phyloP scores from a whole-genome alignment of 2,113 vertebrate species.

The Notarius quadriscutis region DNA sequence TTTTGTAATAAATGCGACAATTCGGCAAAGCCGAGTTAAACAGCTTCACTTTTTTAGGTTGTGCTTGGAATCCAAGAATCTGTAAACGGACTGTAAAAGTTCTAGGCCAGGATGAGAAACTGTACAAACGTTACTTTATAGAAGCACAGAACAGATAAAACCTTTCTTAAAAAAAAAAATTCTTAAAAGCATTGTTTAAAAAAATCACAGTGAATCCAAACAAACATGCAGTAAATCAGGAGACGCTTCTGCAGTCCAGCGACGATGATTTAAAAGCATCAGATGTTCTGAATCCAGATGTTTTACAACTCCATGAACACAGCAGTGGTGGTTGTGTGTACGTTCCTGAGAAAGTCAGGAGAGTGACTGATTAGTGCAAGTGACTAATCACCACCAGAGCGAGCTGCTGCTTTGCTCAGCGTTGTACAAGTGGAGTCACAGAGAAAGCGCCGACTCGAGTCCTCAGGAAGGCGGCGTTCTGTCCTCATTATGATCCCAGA shows the following conservation, averaged over 20 bases:
- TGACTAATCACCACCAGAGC: neutral
- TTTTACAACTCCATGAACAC: neutral
- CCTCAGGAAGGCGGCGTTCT: slow-evolving; percentile 1
- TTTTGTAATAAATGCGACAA: slow-evolving; percentile 42
- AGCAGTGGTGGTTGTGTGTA: neutral
- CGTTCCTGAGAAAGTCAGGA: neutral
- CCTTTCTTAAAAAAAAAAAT: neutral
- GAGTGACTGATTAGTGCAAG: neutral
- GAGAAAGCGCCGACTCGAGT: neutral
- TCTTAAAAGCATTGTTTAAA: neutral
- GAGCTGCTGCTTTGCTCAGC: neutral
- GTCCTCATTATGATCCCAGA: neutral
- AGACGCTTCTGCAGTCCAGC: neutral
- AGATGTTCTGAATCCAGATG: neutral
- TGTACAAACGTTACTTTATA: neutral
- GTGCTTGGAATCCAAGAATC: slow-evolving; percentile 82
- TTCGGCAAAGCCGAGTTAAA: slow-evolving; percentile 54
- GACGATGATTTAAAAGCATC: neutral
- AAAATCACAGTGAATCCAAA: neutral
- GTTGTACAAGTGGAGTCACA: neutral
- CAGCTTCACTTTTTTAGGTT: slow-evolving; percentile 30
- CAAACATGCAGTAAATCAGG: neutral
- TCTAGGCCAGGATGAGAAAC: slow-evolving; percentile 58
- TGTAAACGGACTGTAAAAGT: slow-evolving; percentile 77
- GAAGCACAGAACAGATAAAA: neutral